Percentiles rank a stretch among this genome's conserved stretches.
Evolutionary conservation across 2,888 invertebrate species (phyloP).

Genomic region (Melieria crassipennis): DNA sequence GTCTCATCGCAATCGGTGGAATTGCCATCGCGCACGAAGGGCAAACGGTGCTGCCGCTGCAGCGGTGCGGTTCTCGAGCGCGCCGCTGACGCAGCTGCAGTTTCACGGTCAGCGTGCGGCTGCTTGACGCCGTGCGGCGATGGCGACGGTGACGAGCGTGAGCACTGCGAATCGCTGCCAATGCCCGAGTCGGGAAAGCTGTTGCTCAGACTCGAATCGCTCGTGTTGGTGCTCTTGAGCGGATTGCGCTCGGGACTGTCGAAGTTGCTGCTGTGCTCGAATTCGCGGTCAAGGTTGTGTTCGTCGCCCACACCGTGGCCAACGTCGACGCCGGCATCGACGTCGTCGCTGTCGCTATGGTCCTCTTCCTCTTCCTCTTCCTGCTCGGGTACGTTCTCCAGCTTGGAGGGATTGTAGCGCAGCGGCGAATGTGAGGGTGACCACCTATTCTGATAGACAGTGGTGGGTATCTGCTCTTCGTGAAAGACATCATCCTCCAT

Average conservation of each 20-base stretch:
- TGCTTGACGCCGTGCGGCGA: constrained; percentile 34
- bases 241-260: constrained; percentile 46
- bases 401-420: constrained; percentile 53
- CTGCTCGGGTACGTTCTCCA: constrained; percentile 59
- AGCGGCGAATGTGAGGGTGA: constrained; percentile 14
- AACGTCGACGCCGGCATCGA: constrained; percentile 47
- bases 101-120: constrained; percentile 11
- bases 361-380: constrained; percentile 52
- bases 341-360: constrained; percentile 44
- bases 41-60: constrained; percentile 37
- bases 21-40: constrained; percentile 59
- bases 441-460: constrained; percentile 30
- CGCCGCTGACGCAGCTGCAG: constrained; percentile 40
- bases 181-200: constrained; percentile 63
- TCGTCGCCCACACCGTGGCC: constrained; percentile 36
- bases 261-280: constrained; percentile 41
- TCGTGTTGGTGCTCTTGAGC: constrained; percentile 50
- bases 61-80: constrained; percentile 30
- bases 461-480: constrained; percentile 35
- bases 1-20: constrained; percentile 64
- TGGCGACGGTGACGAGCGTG: constrained; percentile 35
- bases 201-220: constrained; percentile 60
- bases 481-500: constrained; percentile 48
- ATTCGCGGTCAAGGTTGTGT: constrained; percentile 43
- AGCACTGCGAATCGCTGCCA: constrained; percentile 34